These are phyloP conservation scores for Cephus runcator DNA, from an alignment of 2,888 invertebrate genomes.

Conservation along the genomic window DNA sequence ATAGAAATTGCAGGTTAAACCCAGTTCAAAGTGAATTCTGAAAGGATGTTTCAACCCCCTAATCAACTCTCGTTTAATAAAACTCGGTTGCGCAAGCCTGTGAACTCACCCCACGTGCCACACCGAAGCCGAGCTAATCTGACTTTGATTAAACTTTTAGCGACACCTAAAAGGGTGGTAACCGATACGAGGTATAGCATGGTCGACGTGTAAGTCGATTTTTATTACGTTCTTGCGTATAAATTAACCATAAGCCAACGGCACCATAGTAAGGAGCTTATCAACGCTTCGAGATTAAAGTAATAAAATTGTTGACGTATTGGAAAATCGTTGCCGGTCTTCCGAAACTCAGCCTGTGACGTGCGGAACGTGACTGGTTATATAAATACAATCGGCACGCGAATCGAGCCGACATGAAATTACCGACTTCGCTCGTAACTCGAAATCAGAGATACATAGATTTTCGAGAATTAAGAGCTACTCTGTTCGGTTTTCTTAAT, in stretches of 20 bases:
- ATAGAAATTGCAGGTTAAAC: conserved; percentile 34
- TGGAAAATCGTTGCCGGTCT: not conserved
- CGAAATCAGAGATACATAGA: not conserved
- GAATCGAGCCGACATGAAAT: not conserved
- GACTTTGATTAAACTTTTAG: conserved; percentile 65
- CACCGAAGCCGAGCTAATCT: conserved; percentile 54
- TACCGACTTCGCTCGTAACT: not conserved
- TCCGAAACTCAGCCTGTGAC: not conserved
- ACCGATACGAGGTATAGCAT: conserved; percentile 34
- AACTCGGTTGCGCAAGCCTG: conserved; percentile 31
- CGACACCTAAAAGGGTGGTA: conserved; percentile 57
- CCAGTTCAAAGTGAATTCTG: conserved; percentile 49
- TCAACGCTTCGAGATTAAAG: conserved; percentile 15
- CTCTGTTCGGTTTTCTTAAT: not conserved
- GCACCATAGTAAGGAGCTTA: conserved; percentile 19
- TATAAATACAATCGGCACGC: not conserved
- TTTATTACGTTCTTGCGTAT: conserved; percentile 55
- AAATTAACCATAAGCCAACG: conserved; percentile 24
- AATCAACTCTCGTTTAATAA: conserved; percentile 60
- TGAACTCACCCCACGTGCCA: conserved; percentile 12
- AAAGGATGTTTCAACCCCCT: conserved; percentile 47
- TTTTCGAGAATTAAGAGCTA: not conserved
- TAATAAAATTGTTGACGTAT: conserved; percentile 4
- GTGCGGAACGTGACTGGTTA: not conserved
- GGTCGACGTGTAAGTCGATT: conserved; percentile 58